Evolutionary conservation across 2,888 invertebrate species (phyloP).

Genomic region (Danaus chrysippus): DNA sequence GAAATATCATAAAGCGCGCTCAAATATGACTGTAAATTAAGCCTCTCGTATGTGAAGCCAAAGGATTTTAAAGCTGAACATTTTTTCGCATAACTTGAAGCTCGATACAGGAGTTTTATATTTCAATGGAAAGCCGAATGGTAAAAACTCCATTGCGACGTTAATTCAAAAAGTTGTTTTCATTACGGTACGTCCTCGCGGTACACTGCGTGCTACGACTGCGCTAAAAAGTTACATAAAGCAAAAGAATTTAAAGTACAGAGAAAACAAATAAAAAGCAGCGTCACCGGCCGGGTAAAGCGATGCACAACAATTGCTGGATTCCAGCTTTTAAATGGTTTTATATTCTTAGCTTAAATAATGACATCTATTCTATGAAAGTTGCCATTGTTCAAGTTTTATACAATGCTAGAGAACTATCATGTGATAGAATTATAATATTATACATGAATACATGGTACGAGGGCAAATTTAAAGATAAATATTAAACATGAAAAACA

Average conservation of each 20-base stretch:
- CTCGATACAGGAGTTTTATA: slow-evolving; percentile 57
- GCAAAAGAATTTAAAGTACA: slow-evolving; percentile 70
- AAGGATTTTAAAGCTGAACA: slow-evolving; percentile 40
- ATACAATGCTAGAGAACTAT: too few relatives aligned
- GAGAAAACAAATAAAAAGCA: slow-evolving; percentile 59
- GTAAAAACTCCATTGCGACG: slow-evolving; percentile 64
- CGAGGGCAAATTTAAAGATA: too few relatives aligned
- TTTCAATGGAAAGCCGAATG: slow-evolving; percentile 64
- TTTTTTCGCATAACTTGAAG: slow-evolving; percentile 48
- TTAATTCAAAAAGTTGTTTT: slow-evolving; percentile 77
- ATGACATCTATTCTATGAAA: slow-evolving; percentile 18
- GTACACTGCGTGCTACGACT: slow-evolving; percentile 48
- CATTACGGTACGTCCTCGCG: slow-evolving; percentile 65
- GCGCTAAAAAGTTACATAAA: slow-evolving; percentile 61
- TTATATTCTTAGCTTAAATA: slow-evolving; percentile 41
- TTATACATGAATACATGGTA: too few relatives aligned
- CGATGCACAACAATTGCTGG: slow-evolving; percentile 66
- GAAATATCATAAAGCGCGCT: slow-evolving; percentile 28
- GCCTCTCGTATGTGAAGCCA: slow-evolving; percentile 33
- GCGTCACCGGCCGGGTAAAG: slow-evolving; percentile 59
- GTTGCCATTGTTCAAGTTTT: too few relatives aligned
- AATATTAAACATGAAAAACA: background rate
- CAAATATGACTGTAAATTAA: slow-evolving; percentile 33
- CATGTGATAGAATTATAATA: too few relatives aligned
- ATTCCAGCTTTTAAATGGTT: slow-evolving; percentile 58